These are phyloP conservation scores for Riptortus pedestris DNA, from an alignment of 1,140 invertebrate species.

Conservation along the genomic window DNA sequence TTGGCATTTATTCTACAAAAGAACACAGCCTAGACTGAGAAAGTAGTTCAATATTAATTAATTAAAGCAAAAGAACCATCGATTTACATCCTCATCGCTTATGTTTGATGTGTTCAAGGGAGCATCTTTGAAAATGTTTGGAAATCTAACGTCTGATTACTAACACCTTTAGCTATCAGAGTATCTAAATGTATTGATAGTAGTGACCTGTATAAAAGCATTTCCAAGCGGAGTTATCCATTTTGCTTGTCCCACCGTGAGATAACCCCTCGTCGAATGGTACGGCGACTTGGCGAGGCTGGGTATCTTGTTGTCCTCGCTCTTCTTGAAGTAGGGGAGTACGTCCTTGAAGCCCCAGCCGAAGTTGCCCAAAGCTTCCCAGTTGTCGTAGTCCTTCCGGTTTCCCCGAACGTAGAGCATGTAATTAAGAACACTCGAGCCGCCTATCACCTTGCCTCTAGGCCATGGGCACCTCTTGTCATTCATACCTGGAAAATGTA, in stretches of 20 bases:
- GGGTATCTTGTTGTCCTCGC: conserved; percentile 70
- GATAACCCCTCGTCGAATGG: conserved; percentile 62
- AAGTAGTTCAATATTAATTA: no score
- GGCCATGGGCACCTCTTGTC: conserved; percentile 80
- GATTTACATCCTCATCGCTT: no score
- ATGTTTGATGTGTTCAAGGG: no score
- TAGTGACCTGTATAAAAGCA: no score
- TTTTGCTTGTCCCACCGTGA: conserved; percentile 68
- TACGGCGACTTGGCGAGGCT: conserved; percentile 60
- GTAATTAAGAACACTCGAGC: conserved; percentile 85
- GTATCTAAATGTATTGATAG: no score
- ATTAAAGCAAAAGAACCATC: no score
- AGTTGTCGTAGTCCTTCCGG: conserved; percentile 78
- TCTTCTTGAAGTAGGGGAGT: conserved; percentile 78
- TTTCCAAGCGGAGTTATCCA: conserved; percentile 70
- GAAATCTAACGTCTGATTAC: no score
- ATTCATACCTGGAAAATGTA: conserved; percentile 54
- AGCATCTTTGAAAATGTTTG: no score
- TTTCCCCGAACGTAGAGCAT: conserved; percentile 94
- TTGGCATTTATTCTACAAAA: no score
- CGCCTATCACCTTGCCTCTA: conserved; percentile 79
- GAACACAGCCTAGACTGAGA: no score
- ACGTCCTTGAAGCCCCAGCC: conserved; percentile 85
- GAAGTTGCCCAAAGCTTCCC: conserved; percentile 76
- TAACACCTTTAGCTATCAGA: no score